Evolutionary conservation across 2,113 vertebrate species (phyloP).

Genomic region (Nycticebus coucang): DNA sequence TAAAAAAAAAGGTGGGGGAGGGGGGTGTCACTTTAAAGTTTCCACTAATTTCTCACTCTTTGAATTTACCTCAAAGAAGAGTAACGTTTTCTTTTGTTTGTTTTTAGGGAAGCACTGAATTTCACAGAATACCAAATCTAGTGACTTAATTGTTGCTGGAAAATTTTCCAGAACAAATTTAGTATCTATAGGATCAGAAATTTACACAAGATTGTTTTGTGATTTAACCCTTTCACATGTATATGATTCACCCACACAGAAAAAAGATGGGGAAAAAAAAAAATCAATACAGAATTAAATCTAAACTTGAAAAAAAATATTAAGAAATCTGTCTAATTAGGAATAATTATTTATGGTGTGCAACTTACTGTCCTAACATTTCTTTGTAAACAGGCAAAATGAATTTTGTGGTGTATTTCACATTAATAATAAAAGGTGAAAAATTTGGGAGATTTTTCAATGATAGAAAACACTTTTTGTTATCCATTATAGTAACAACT

Average conservation of each 20-base stretch:
- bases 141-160: background rate
- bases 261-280: slow-evolving; percentile 44
- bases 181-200: background rate
- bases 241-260: background rate
- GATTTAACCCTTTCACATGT: background rate
- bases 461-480: background rate
- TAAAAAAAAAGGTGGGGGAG: background rate
- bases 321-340: background rate
- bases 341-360: background rate
- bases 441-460: background rate
- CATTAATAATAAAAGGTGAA: background rate
- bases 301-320: background rate
- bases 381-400: background rate
- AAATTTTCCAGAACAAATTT: background rate
- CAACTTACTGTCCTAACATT: slow-evolving; percentile 25
- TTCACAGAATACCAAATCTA: background rate
- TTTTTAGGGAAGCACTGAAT: background rate
- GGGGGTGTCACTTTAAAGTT: background rate
- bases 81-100: background rate
- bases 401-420: slow-evolving; percentile 21
- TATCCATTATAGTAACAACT: background rate
- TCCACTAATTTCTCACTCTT: background rate
- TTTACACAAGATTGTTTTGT: background rate
- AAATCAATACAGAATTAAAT: slow-evolving; percentile 6
- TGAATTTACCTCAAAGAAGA: background rate